Base-by-base conservation (phyloP, 2,888 invertebrate species). In the Euplexia lucipara region DNA sequence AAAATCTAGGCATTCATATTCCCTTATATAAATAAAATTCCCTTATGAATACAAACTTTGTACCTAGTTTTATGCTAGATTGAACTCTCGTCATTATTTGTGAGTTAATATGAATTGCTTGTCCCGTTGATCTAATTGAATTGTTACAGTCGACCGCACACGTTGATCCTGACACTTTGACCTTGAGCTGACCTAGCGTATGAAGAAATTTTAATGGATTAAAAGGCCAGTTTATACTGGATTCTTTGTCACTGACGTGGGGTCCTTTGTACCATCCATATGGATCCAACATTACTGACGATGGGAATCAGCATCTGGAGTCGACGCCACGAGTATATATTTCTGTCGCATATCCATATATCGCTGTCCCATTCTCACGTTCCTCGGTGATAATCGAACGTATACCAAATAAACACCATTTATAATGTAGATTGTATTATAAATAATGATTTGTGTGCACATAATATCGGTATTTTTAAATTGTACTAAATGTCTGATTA, bases 401-500 rank as follows among this genome's bases (percentile, higher is more conserved):
- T 73, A 77, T 77, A 70, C 60, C n/a, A 16, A 26, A 56, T 56
- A 62, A 45, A 77, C 70, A 79, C 60, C 51, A 63, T 70, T 32
- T 61, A 45, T 34, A 63, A 26, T 41, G 49, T 56, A 76, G 65
- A 57, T 53, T 57, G 61, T 68, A 68, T 51, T 20, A 52, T 26
- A 37, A 35, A 54, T 61, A 62, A 66, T 75, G 75, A 48, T 75
- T 70, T 75, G 58, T 79, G 71, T 79, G 79, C 80, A 79, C 79
- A 67, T 74, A 47, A 68, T 63, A 73, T 75, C 35, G 56, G 57
- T 76, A 75, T 49, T 59, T 73, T 48, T 58, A 71, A 71, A 72
- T 77, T 73, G 64, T 71, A 78, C 30, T 76, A 69, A 69, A 76
- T 85, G 74, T 83, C 66, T 75, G 78, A 79, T 70, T 78, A 81